Evolutionary conservation across 2,797 vertebrate genomes (phyloP), one percentile per base, ranked within the genome.

Genomic region (Peromyscus attwateri): DNA sequence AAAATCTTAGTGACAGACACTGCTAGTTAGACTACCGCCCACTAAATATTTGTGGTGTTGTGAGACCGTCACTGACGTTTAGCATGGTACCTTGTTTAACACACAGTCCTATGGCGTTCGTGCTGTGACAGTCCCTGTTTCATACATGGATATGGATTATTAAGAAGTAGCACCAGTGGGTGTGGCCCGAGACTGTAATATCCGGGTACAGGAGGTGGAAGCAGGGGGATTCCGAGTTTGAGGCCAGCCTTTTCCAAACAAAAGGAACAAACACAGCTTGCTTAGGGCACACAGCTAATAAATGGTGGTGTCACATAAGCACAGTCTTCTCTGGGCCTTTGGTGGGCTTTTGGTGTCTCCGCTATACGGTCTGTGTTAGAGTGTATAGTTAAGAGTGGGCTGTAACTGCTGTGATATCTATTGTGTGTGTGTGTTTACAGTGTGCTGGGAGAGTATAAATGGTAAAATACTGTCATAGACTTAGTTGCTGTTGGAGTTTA

Each of bases 401-500:
- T 92, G 49, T 87, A 84, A 52, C 37, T 85, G 16, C 43, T 57
- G 23, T 57, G 19, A 34, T 88, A n/a, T 1, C 68, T 49, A 34
- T 40, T 43, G 70, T 37, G 31, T 91, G 70, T 64, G 25, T 40
- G 60, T 92, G 27, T 52, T 43, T 68, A 57, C n/a, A n/a, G 8
- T 90, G 31, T 19, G 10, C 85, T 95, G 52, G 76, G 83, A 60
- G 27, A n/a, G 0, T 92, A 1, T 88, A 88, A 90, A 46, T 80
- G 81, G 37, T 34, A 88, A 95, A 94, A 85, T 60, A 37, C 76
- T 60, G 16, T 73, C 11, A 23, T 23, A 71, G 46, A 64, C 68
- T 13, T 88, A 88, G 73, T 76, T 92, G 92, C 64, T 16, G 25
- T 93, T 92, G 57, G 76, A 60, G 23, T 75, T 94, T 80, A 76